These are phyloP conservation scores for Petromus typicus DNA, from an alignment of 2,113 vertebrate genomes.

Conservation along the genomic window DNA sequence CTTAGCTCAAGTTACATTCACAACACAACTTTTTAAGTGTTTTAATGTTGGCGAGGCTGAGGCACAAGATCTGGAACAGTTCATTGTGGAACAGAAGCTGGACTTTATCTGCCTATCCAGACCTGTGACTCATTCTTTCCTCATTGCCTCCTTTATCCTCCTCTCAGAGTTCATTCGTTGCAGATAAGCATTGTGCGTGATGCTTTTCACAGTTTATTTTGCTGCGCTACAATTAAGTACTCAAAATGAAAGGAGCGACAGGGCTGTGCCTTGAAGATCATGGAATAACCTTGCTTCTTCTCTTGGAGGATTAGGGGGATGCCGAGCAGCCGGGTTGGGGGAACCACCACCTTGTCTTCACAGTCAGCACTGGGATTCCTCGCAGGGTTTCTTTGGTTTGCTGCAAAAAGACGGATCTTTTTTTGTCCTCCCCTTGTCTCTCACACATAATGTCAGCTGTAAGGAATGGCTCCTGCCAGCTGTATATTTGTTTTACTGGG, in stretches of 20 bases:
- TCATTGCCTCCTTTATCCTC: fast-evolving
- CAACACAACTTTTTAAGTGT: neutral
- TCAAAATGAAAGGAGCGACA: fast-evolving
- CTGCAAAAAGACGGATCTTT: conserved; percentile 53
- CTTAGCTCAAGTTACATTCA: neutral
- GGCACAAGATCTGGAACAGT: neutral
- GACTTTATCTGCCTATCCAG: neutral
- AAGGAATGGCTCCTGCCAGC: conserved; percentile 52
- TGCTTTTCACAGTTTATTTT: neutral
- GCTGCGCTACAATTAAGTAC: neutral
- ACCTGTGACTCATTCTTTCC: fast-evolving
- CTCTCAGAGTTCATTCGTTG: neutral
- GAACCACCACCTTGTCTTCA: neutral
- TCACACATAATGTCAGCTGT: conserved; percentile 65
- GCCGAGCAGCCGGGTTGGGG: fast-evolving
- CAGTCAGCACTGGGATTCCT: neutral
- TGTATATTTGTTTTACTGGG: conserved; percentile 67
- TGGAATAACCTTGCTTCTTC: neutral
- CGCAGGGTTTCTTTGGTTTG: neutral
- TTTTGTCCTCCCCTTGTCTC: conserved; percentile 33
- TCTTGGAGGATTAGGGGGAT: neutral
- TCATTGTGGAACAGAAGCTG: neutral
- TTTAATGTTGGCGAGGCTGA: neutral
- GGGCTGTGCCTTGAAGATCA: neutral
- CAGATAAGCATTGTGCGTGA: fast-evolving